Evolutionary conservation across 2,113 vertebrate genomes (phyloP).

Genomic region (Phalacrocorax pelagicus): DNA sequence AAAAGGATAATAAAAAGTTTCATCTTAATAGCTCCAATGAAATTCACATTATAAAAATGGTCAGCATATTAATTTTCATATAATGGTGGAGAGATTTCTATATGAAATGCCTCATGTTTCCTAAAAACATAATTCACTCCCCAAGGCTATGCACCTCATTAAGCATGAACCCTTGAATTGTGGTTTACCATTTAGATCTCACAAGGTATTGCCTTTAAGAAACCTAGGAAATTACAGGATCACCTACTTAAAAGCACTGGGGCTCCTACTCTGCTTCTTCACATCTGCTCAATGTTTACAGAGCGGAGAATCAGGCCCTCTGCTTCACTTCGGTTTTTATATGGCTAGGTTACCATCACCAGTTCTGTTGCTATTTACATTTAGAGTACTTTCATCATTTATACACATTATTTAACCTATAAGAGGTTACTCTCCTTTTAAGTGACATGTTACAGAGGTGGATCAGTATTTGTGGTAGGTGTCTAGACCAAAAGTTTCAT

Average conservation of each 20-base stretch:
- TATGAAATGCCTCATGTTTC: constrained; percentile 16
- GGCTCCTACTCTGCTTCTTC: neutral
- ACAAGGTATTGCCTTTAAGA: neutral
- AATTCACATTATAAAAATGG: neutral
- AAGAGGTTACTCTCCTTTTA: neutral
- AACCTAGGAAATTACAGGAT: neutral
- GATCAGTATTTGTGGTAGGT: neutral
- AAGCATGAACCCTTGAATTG: constrained; percentile 5
- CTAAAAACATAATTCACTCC: neutral
- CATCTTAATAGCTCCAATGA: neutral
- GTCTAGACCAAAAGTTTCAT: neutral
- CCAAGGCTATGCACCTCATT: neutral
- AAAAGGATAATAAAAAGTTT: neutral
- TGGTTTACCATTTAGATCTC: constrained; percentile 17
- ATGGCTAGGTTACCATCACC: neutral
- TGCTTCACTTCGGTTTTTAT: neutral
- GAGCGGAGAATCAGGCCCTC: neutral
- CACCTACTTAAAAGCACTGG: neutral
- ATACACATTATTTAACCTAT: neutral
- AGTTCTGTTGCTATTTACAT: neutral
- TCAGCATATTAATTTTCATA: neutral
- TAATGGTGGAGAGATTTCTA: constrained; percentile 6
- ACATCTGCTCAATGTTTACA: fast-evolving
- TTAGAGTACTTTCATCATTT: constrained; percentile 5
- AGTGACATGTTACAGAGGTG: neutral